Base-by-base conservation (phyloP, 2,797 vertebrate species). In the Argya squamiceps region DNA sequence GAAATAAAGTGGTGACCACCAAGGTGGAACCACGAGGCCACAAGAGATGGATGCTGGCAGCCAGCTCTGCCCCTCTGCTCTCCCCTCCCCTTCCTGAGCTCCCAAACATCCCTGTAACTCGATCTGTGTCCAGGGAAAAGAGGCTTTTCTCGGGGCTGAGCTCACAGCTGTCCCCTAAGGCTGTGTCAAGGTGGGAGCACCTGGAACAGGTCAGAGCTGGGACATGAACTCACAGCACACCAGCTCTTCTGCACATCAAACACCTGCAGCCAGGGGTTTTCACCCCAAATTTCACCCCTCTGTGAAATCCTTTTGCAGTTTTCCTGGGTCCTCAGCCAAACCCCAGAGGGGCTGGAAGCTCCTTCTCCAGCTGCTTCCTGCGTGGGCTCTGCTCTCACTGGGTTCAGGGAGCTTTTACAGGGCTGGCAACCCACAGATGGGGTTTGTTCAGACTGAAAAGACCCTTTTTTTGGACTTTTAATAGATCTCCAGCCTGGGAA, bases 321-420 rank as follows among this genome's bases (percentile, higher is more conserved):
- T 63, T 37, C 17, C 47, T 20, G 68, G 39, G 7, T 47, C 7
- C 2, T 14, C 2, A 0, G 82, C 18, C 11, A 17, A 70, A 56
- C 36, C 41, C 44, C 73, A 14, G 36, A 77, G 62, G 47, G 76
- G 53, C 39, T n/a, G 43, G 27, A 18, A 26, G 55, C 32, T 82
- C 13, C 1, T n/a, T 80, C 41, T 56, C 30, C 4, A 24, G 67
- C 43, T 30, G 52, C 34, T 37, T 63, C 64, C 77, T 4, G 5
- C 0, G 0, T 9, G 27, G 41, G 55, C 11, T 39, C 56, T 30
- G 68, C 29, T 49, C 32, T 63, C 4, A 0, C 43, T 8, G 52
- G 26, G 21, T 5, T 52, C 30, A 36, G 49, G 71, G 60, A 74
- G 62, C 22, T 26, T 37, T 58, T 16, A 53, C 7, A 9, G 62